Evolutionary conservation across 2,113 vertebrate genomes (phyloP).

Genomic region (Agapornis roseicollis): DNA sequence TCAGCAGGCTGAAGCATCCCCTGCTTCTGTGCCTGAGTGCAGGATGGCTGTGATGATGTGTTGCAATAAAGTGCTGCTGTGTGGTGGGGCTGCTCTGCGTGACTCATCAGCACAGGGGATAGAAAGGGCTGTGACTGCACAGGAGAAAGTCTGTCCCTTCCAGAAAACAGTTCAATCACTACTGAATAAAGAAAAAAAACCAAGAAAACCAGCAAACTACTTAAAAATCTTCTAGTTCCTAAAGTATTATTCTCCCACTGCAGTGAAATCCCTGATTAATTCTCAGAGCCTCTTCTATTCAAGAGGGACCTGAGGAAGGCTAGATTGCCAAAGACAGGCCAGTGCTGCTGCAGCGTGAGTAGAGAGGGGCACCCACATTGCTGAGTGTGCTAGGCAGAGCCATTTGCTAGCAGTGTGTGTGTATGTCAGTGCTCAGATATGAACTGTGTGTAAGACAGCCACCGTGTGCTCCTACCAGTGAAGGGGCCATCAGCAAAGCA

Average conservation of each 20-base stretch:
- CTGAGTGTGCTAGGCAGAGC: not conserved
- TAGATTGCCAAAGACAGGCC: not conserved
- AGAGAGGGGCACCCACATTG: not conserved
- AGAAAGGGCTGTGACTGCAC: not conserved
- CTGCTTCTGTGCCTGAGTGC: too few relatives aligned
- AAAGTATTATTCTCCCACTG: not conserved
- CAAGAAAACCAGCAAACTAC: not conserved
- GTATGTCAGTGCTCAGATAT: not conserved
- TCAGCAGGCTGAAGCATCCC: not conserved
- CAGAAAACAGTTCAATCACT: not conserved
- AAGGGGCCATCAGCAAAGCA: not conserved
- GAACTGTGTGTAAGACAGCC: not conserved
- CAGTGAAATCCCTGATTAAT: not conserved
- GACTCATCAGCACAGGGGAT: not conserved
- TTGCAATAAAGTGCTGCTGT: not conserved
- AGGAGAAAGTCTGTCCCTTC: not conserved
- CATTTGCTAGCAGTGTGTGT: not conserved
- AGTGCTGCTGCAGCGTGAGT: not conserved
- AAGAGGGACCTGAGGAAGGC: not conserved
- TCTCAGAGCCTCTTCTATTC: not conserved
- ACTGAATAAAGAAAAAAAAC: not conserved
- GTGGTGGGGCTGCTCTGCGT: not conserved
- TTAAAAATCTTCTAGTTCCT: not conserved
- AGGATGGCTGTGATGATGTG: not conserved
- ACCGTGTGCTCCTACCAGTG: not conserved